Base-by-base conservation (phyloP, 2,113 vertebrate genomes). In the Agapornis roseicollis region DNA sequence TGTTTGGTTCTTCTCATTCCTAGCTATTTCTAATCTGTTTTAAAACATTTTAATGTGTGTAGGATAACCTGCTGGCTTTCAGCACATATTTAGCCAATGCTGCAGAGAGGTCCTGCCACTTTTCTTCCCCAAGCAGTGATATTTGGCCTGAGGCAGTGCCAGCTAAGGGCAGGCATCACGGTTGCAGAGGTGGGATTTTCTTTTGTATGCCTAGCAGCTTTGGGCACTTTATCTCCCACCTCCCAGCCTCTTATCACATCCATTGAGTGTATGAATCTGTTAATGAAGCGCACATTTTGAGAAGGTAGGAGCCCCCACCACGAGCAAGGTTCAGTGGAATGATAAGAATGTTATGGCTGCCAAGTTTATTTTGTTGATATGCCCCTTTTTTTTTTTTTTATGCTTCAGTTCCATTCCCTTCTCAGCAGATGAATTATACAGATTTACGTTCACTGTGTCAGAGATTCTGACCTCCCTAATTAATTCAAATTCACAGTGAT, bases 401-500 rank as follows among this genome's bases (percentile, higher is more conserved):
- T 78, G 4, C 17, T 64, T 85, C 35, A 68, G 35, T 31, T 90
- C 27, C 28, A 37, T 52, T 76, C 44, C 25, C 13, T 13, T 71
- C 72, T 76, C 52, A 94, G 47, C 56, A 84, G 80, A 72, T 86
- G 52, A 90, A 69, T 56, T 6, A 2, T 44, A n/a, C 22, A 69
- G 77, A 79, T 86, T 91, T 92, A 44, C 23, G n/a, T 44, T 71
- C 52, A 63, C 20, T 0, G 1, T 60, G 25, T 49, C 37, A 86
- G 77, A 78, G 39, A 83, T 49, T 31, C 23, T 55, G 86, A 63
- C 37, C 37, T 90, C 18, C 27, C 10, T 7, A 4, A 52, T 86
- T 90, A 93, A 90, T 85, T 88, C 44, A 92, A 69, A 90, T 93
- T 79, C 70, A 58, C 71, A 88, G 64, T 37, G 24, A 18, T 61